These are phyloP conservation scores for Arizona elegans DNA, from an alignment of 2,113 vertebrate species.

Conservation along the genomic window DNA sequence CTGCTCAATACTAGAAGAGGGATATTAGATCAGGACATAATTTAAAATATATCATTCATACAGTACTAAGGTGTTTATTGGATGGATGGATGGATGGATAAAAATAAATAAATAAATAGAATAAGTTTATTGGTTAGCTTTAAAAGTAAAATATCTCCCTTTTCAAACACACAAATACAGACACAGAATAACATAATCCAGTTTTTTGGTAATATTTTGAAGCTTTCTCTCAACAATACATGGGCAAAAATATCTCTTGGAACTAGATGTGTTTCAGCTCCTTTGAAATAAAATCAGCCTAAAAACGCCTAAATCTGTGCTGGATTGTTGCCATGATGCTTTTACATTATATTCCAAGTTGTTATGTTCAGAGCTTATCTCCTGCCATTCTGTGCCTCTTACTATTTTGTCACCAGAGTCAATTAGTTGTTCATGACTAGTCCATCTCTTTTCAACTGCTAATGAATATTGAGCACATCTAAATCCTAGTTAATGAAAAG, in stretches of 20 bases:
- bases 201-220: not conserved
- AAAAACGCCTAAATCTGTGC: not conserved
- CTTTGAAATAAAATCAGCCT: not conserved
- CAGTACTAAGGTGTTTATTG: not conserved
- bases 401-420: not conserved
- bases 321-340: not conserved
- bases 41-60: not conserved
- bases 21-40: not conserved
- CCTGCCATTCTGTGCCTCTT: not conserved
- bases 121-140: not conserved
- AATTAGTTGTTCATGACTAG: not conserved
- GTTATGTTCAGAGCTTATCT: slow-evolving; percentile 2
- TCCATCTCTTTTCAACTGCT: not conserved
- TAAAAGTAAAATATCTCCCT: not conserved
- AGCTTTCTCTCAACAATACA: not conserved
- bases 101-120: not conserved
- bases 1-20: not conserved
- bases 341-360: not conserved
- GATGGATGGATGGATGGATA: not conserved
- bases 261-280: not conserved
- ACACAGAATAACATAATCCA: not conserved
- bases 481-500: slow-evolving; percentile 16
- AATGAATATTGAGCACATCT: not conserved
- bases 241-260: not conserved
- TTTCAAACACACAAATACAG: not conserved